A percentile compares a stretch with the other conserved stretches of the same genome.
Conservation (phyloP, 1,140 invertebrate species). For the Bicyclus anynana region DNA sequence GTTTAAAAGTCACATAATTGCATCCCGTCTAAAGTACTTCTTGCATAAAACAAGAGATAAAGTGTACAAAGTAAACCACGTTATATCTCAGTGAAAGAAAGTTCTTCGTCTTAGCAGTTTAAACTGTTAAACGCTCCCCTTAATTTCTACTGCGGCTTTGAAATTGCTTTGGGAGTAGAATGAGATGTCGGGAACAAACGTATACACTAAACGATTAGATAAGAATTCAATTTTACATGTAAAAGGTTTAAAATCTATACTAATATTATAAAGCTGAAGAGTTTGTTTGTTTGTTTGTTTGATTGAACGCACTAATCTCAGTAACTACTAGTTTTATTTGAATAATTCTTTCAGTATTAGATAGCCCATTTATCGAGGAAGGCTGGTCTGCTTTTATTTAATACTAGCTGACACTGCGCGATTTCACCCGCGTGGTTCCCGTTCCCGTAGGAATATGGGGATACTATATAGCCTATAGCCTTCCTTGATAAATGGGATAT, state of each 20-base stretch:
- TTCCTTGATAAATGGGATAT: too few relatives aligned
- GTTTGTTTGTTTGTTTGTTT: too few relatives aligned
- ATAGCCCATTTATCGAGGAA: background rate
- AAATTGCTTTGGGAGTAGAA: conserved; percentile 4
- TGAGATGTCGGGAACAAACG: background rate
- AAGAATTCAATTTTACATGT: background rate
- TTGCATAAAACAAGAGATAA: background rate
- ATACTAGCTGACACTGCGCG: too few relatives aligned
- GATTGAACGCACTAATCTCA: too few relatives aligned
- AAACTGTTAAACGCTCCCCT: background rate
- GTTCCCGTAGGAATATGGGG: too few relatives aligned
- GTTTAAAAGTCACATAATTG: background rate
- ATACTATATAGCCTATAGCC: too few relatives aligned
- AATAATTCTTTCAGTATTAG: too few relatives aligned
- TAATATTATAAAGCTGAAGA: too few relatives aligned
- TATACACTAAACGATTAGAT: background rate
- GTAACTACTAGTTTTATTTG: too few relatives aligned
- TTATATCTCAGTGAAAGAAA: conserved; percentile 5
- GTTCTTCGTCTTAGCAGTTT: conserved; percentile 5
- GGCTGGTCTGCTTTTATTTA: too few relatives aligned
- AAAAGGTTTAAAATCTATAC: too few relatives aligned
- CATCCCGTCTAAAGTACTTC: background rate
- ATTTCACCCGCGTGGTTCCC: too few relatives aligned
- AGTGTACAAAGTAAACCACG: background rate
- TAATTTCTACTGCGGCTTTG: conserved; percentile 7